A percentile compares a stretch with the other conserved stretches of the same genome.
Evolutionary conservation across 2,888 invertebrate species (phyloP).

Genomic region (Lymantria monacha): DNA sequence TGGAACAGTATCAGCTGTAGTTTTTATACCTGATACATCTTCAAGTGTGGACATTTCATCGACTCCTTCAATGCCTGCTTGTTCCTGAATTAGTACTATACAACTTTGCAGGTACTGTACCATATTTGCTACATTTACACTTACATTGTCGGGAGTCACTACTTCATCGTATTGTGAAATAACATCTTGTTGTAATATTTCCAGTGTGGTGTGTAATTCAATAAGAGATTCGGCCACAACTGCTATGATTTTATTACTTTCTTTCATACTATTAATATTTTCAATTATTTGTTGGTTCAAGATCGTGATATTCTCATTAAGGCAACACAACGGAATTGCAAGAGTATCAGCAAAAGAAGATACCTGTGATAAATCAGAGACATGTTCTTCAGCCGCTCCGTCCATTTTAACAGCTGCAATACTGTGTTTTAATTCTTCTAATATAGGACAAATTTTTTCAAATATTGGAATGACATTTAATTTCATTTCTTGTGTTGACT

Average conservation of each 20-base stretch:
- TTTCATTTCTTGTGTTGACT: constrained; percentile 45
- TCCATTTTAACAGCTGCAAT: constrained; percentile 51
- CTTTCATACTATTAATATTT: constrained; percentile 54
- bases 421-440: constrained; percentile 63
- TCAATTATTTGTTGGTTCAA: constrained; percentile 62
- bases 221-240: constrained; percentile 71
- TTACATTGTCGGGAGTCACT: constrained; percentile 45
- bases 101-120: constrained; percentile 69
- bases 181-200: constrained; percentile 71
- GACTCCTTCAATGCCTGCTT: constrained; percentile 68
- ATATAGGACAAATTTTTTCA: constrained; percentile 57
- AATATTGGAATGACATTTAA: constrained; percentile 41
- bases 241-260: constrained; percentile 49
- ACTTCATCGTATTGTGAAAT: constrained; percentile 67
- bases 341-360: constrained; percentile 64
- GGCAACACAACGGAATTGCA: constrained; percentile 60
- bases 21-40: constrained; percentile 82
- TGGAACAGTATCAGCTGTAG: constrained; percentile 73
- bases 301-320: constrained; percentile 59
- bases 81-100: constrained; percentile 72
- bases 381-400: constrained; percentile 43
- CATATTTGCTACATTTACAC: constrained; percentile 56
- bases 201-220: constrained; percentile 66
- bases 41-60: constrained; percentile 82
- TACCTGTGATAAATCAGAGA: constrained; percentile 61